Percentiles rank a stretch among this genome's conserved stretches.
phyloP scores from a whole-genome alignment of 1,140 invertebrate genomes.

The Dinothrombium tinctorium region DNA sequence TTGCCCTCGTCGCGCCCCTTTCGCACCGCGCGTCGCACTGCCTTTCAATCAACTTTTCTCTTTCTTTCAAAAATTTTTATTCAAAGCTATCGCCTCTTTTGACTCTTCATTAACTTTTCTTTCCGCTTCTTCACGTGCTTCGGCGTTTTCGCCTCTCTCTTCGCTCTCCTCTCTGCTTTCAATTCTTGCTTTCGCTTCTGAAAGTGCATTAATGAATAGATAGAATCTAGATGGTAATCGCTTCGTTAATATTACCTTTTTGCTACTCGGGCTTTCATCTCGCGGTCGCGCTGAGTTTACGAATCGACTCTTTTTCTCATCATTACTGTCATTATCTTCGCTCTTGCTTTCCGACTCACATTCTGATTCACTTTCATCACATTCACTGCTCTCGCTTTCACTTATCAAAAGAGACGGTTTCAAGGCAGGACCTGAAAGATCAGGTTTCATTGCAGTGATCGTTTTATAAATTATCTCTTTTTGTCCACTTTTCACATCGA shows the following conservation, averaged over 20 bases:
- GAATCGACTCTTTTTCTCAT: constrained; percentile 5
- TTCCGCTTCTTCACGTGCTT: constrained; percentile 86
- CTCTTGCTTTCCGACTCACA: constrained; percentile 32
- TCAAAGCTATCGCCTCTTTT: too few species aligned
- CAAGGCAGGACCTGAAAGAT: constrained; percentile 41
- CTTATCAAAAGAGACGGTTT: constrained; percentile 25
- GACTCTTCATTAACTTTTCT: too few species aligned
- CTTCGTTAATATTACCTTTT: constrained; percentile 47
- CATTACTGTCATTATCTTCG: constrained; percentile 12
- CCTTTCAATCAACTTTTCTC: too few species aligned
- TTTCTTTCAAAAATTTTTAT: too few species aligned
- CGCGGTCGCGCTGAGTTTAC: constrained; percentile 42
- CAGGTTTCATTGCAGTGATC: constrained; percentile 51
- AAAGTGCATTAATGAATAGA: constrained; percentile 7
- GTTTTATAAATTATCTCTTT: constrained; percentile 45
- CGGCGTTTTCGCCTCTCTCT: constrained; percentile 72
- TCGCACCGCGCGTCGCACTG: too few species aligned
- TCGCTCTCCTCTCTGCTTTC: constrained; percentile 68
- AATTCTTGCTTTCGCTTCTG: constrained; percentile 51
- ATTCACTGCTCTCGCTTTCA: constrained; percentile 17
- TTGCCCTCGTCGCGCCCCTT: too few species aligned
- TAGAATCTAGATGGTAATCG: background rate
- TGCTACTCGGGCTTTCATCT: constrained; percentile 62
- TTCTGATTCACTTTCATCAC: constrained; percentile 22
- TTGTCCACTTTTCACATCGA: constrained; percentile 26